A percentile compares a stretch with the other conserved stretches of the same genome.
Conservation (phyloP, 2,113 vertebrate species). For the Piprites chloris region DNA sequence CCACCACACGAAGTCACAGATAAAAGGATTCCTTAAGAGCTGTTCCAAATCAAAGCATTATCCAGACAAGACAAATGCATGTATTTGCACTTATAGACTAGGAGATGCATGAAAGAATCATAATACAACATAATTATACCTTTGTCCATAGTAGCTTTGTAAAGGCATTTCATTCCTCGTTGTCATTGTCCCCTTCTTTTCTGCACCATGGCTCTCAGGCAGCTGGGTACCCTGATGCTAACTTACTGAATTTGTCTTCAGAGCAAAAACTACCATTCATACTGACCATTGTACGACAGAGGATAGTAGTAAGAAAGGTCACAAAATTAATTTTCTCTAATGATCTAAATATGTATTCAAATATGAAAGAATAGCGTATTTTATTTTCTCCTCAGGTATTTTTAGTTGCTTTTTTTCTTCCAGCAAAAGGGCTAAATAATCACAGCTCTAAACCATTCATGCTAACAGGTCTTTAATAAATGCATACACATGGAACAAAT, state of each 20-base stretch:
- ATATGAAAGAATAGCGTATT: not conserved
- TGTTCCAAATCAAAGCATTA: not conserved
- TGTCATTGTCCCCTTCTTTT: not conserved
- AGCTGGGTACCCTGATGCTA: not conserved
- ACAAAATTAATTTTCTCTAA: constrained; percentile 3
- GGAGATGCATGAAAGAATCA: not conserved
- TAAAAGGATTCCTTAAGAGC: not conserved
- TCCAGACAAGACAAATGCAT: not conserved
- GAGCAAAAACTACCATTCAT: not conserved
- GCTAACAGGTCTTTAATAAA: not conserved
- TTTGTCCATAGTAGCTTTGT: not conserved
- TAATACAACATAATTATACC: not conserved
- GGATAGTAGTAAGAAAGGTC: not conserved
- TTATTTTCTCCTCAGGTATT: not conserved
- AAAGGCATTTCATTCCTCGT: not conserved
- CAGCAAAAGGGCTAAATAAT: not conserved
- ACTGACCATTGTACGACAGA: not conserved
- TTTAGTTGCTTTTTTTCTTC: not conserved
- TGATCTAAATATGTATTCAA: not conserved
- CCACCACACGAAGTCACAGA: not conserved
- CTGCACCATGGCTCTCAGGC: not conserved
- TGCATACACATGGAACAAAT: not conserved
- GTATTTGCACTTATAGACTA: not conserved
- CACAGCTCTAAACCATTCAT: not conserved
- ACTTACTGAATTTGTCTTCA: not conserved